These are phyloP conservation scores for Atta colombica DNA, from an alignment of 1,140 invertebrate species.

Conservation along the genomic window DNA sequence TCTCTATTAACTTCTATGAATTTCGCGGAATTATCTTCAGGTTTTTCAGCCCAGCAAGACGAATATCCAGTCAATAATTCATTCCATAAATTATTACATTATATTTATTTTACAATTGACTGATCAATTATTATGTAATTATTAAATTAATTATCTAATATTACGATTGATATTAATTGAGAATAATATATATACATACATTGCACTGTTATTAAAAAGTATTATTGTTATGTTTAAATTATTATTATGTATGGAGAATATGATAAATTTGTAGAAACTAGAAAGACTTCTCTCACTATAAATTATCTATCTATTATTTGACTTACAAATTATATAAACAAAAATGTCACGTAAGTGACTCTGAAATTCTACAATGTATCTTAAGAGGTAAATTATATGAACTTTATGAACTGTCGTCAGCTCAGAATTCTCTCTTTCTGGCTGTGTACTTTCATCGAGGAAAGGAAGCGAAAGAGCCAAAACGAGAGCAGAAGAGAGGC, in stretches of 20 bases:
- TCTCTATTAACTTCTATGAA: slow-evolving; percentile 60
- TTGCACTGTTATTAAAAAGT: background rate
- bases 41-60: background rate
- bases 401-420: background rate
- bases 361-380: too few species aligned
- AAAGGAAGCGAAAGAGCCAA: background rate
- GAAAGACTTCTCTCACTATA: background rate
- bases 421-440: background rate
- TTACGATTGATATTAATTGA: background rate
- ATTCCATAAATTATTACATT: background rate
- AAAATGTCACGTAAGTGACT: background rate
- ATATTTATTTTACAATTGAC: background rate
- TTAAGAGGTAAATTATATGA: background rate
- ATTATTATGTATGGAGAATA: background rate
- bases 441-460: too few species aligned
- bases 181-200: background rate
- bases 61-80: slow-evolving; percentile 27
- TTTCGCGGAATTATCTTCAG: slow-evolving; percentile 66
- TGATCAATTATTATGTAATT: slow-evolving; percentile 3
- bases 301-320: background rate
- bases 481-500: slow-evolving; percentile 46
- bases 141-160: background rate
- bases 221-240: background rate
- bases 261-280: background rate
- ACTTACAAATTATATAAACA: background rate